Percentiles rank a stretch among this genome's conserved stretches.
These are phyloP conservation scores for Coregonus clupeaformis DNA, from an alignment of 2,113 vertebrate genomes.

Conservation along the genomic window DNA sequence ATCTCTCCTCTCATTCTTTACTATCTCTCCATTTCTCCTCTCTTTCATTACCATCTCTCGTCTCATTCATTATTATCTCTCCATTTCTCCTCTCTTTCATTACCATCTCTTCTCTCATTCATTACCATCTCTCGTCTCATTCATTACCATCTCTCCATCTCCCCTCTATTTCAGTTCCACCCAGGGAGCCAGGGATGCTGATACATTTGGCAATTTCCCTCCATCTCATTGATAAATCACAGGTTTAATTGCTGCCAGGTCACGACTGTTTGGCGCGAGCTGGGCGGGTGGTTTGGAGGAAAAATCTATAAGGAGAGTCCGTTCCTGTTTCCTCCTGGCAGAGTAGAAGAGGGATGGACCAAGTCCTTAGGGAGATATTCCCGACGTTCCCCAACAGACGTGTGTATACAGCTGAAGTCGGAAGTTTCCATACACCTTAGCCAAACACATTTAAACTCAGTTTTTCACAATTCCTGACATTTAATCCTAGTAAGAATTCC, in stretches of 20 bases:
- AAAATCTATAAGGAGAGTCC: slow-evolving; percentile 65
- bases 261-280: slow-evolving; percentile 54
- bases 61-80: too few relatives aligned
- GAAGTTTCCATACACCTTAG: too few relatives aligned
- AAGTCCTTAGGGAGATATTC: slow-evolving; percentile 32
- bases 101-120: slow-evolving; percentile 28
- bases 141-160: slow-evolving; percentile 33
- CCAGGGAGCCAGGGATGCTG: slow-evolving; percentile 48
- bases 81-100: too few relatives aligned
- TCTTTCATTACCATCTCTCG: too few relatives aligned
- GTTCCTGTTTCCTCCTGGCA: slow-evolving; percentile 42
- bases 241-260: slow-evolving; percentile 60
- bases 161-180: slow-evolving; percentile 43
- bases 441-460: too few relatives aligned
- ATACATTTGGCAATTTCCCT: slow-evolving; percentile 51
- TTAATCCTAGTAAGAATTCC: too few relatives aligned
- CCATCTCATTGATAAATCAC: slow-evolving; percentile 57
- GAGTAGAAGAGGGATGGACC: slow-evolving; percentile 47
- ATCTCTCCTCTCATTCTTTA: too few relatives aligned
- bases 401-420: too few relatives aligned
- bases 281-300: slow-evolving; percentile 59
- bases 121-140: slow-evolving; percentile 36
- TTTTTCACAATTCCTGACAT: too few relatives aligned
- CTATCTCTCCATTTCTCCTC: too few relatives aligned
- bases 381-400: slow-evolving; percentile 22